Percentiles rank a stretch among this genome's conserved stretches.
Evolutionary conservation across 37 sponge, comb jelly and placozoan species (phyloP).

Genomic region (Cliona cf. orientalis): DNA sequence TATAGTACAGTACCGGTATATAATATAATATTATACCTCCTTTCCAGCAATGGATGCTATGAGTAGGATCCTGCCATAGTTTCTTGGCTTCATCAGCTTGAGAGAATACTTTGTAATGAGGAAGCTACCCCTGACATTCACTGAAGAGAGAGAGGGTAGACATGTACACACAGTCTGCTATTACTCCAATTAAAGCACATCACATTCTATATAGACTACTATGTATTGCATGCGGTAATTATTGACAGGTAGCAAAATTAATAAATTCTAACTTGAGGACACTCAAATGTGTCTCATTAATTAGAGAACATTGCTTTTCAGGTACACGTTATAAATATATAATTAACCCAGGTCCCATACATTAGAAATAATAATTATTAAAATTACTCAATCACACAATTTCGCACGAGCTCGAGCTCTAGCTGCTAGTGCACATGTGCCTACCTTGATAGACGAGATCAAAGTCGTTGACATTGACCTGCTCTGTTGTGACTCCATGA

Average conservation of each 20-base stretch:
- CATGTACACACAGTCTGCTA: neutral
- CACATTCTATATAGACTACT: too few relatives aligned
- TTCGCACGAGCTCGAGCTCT: neutral
- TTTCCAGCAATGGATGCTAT: conserved; percentile 88
- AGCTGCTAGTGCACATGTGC: too few relatives aligned
- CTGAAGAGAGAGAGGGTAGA: conserved; percentile 22
- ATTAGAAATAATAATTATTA: neutral
- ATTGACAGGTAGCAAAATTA: too few relatives aligned
- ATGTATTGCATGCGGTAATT: too few relatives aligned
- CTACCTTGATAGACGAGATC: conserved; percentile 67
- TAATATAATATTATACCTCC: conserved; percentile 39
- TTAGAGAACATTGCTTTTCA: too few relatives aligned
- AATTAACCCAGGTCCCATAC: too few relatives aligned
- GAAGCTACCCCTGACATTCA: conserved; percentile 75
- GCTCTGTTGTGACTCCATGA: conserved; percentile 33
- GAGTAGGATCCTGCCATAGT: conserved; percentile 79
- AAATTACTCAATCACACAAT: conserved; percentile 24
- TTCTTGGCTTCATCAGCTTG: conserved; percentile 53
- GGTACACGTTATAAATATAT: too few relatives aligned
- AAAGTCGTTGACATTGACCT: conserved; percentile 55
- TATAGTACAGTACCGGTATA: neutral
- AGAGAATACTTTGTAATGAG: conserved; percentile 70
- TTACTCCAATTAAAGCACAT: too few relatives aligned
- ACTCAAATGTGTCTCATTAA: too few relatives aligned
- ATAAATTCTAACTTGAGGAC: too few relatives aligned